phyloP scores from a whole-genome alignment of 1,140 invertebrate species.

The Arion vulgaris region DNA sequence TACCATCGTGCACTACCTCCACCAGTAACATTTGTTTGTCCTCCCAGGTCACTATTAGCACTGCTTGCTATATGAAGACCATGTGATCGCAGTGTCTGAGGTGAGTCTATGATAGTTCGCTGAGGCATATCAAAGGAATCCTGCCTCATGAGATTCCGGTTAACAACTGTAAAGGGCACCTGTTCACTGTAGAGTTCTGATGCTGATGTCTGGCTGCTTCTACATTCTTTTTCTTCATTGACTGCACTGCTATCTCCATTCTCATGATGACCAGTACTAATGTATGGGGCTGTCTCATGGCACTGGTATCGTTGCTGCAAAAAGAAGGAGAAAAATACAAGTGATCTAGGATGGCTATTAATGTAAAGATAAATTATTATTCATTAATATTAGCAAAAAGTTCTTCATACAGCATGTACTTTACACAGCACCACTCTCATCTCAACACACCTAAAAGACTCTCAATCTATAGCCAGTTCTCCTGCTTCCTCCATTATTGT shows the following conservation, averaged over 20 bases:
- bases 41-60: slow-evolving; percentile 44
- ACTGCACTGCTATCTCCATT: slow-evolving; percentile 33
- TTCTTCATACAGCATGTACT: no score
- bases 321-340: not conserved
- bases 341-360: no score
- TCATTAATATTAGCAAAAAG: no score
- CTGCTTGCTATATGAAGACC: slow-evolving; percentile 58
- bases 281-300: slow-evolving; percentile 62
- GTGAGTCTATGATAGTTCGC: slow-evolving; percentile 61
- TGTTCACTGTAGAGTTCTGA: slow-evolving; percentile 46
- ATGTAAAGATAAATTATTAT: no score
- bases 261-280: slow-evolving; percentile 64
- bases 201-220: slow-evolving; percentile 58
- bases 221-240: slow-evolving; percentile 52
- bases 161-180: slow-evolving; percentile 55
- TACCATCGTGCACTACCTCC: slow-evolving; percentile 37
- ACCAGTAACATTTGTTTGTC: slow-evolving; percentile 41
- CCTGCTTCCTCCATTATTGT: no score
- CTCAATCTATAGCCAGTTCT: no score
- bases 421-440: no score
- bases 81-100: slow-evolving; percentile 55
- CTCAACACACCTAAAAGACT: no score
- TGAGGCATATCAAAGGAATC: slow-evolving; percentile 66
- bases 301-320: slow-evolving; percentile 59
- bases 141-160: slow-evolving; percentile 50